Evolutionary conservation across 2,797 vertebrate species (phyloP), one percentile per base, ranked within the genome.

Genomic region (Varecia variegata): DNA sequence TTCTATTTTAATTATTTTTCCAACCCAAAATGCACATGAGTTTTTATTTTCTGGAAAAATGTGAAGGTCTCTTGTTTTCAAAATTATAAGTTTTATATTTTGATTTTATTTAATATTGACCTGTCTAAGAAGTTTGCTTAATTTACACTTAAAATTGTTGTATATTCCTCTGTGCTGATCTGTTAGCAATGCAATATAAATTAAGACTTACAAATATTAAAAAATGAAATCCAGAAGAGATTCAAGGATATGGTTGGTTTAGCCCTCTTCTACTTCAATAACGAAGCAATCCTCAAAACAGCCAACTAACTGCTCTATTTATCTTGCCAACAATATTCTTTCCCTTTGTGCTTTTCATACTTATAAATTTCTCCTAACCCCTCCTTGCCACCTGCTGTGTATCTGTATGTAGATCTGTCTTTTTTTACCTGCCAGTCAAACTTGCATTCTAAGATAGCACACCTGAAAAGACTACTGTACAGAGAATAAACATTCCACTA

Each of bases 1-100:
- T 74, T 93, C 50, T 60, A 43, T 67, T 94, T 95, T 73, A 88
- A 81, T 92, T 93, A 67, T 79, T 93, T 94, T 90, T 76, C 35
- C 32, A 88, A 25, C 25, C 32, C 93, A 43, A 79, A 89, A 67
- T 83, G 1, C 13, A 88, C 73, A 67, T 20, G 67, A 5, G 2
- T 87, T 92, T 93, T 85, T 91, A 68, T 67, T 95, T 95, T 56
- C 43, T 86, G 9, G 35, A 90, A 79, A 79, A 80, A 74, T 82
- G 30, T 88, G 54, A 84, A 93, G 3, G 9, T 71, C 20, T 87
- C 50, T 73, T 81, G 9, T 81, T 93, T 91, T 91, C 47, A 77
- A 91, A 83, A 76, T 60, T 88, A 65, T 88, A 74, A 43, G 88
- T 56, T 43, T 35, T 74, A 5, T 58, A 70, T 60, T 54, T 96